A percentile compares a stretch with the other conserved stretches of the same genome.
Conservation (phyloP, 2,797 vertebrate genomes). For the Sternotherus odoratus region DNA sequence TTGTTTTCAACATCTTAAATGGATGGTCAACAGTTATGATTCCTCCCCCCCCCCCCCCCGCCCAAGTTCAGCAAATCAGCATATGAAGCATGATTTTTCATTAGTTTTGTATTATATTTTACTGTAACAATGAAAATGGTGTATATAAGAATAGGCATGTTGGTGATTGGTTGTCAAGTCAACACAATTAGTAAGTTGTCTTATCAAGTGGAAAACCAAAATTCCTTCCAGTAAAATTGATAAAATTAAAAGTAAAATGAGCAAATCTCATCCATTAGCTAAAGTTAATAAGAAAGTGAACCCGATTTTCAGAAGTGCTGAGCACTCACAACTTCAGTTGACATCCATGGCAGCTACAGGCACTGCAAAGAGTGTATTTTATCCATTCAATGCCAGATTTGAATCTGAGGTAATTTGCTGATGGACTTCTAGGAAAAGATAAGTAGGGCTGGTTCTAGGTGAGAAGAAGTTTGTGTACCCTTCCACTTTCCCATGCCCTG, state of each 20-base stretch:
- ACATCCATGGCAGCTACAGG: neutral
- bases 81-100: neutral
- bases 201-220: neutral
- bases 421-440: too few relatives aligned
- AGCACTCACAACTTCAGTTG: neutral
- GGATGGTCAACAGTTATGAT: neutral
- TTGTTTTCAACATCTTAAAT: neutral
- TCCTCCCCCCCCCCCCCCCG: neutral
- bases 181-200: neutral
- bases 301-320: neutral
- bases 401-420: accelerated
- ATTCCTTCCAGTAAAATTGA: neutral
- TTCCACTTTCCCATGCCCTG: neutral
- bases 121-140: neutral
- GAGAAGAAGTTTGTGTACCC: neutral
- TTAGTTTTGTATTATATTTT: neutral
- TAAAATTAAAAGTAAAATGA: neutral
- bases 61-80: neutral
- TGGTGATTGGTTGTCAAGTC: neutral
- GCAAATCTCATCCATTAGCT: neutral
- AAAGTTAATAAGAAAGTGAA: conserved; percentile 2
- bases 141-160: neutral
- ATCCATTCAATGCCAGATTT: neutral
- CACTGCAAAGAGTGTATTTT: too few relatives aligned
- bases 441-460: accelerated